phyloP scores from a whole-genome alignment of 2,113 vertebrate species.

The Taxidea taxus region DNA sequence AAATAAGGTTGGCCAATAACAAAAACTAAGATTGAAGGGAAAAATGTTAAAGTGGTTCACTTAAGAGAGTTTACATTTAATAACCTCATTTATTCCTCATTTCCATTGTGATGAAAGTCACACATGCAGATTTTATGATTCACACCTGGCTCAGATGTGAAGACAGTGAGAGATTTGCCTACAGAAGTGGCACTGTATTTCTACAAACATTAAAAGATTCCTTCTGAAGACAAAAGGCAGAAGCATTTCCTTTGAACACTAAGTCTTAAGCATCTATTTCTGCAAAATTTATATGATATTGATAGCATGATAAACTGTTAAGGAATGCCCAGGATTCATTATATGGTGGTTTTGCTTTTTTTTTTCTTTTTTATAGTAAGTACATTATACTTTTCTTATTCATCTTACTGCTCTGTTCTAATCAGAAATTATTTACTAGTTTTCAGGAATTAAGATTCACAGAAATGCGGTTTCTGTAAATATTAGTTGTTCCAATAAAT shows the following conservation, averaged over 20 bases:
- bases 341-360: background rate
- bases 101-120: background rate
- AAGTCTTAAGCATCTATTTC: background rate
- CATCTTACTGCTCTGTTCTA: background rate
- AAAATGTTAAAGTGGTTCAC: background rate
- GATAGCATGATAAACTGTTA: background rate
- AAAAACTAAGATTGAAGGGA: conserved; percentile 11
- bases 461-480: background rate
- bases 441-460: background rate
- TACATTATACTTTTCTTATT: background rate
- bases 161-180: background rate
- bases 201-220: background rate
- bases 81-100: background rate
- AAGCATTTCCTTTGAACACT: background rate
- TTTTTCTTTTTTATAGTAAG: background rate
- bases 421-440: background rate
- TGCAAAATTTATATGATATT: background rate
- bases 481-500: background rate
- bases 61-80: background rate
- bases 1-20: background rate
- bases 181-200: background rate
- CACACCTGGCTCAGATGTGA: background rate
- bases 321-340: background rate
- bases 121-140: background rate
- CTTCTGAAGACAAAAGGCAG: background rate